Percentiles rank a stretch among this genome's conserved stretches.
These are phyloP conservation scores for Hipparchia sbordonii DNA, from an alignment of 2,888 invertebrate genomes.

Conservation along the genomic window DNA sequence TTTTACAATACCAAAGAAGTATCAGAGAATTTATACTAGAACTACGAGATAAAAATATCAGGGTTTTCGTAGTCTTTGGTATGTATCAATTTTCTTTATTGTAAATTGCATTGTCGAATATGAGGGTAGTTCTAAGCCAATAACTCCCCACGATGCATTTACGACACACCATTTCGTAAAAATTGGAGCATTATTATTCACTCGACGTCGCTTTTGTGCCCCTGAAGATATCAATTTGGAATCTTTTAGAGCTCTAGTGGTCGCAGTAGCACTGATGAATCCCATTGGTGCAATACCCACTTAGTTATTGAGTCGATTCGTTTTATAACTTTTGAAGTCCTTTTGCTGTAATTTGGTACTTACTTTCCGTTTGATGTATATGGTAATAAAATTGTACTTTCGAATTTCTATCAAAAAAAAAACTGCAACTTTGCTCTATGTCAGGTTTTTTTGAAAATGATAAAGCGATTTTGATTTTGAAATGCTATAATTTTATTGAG, in stretches of 20 bases:
- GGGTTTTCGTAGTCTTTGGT: not conserved
- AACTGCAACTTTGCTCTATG: too few species aligned
- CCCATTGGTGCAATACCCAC: conserved; percentile 26
- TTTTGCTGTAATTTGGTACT: conserved; percentile 3
- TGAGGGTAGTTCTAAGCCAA: conserved; percentile 56
- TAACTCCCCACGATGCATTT: conserved; percentile 65
- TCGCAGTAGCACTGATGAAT: conserved; percentile 29
- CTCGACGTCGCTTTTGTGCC: conserved; percentile 72
- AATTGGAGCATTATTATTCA: conserved; percentile 69
- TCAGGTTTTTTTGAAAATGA: too few species aligned
- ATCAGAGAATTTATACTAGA: too few species aligned
- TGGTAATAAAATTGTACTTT: not conserved
- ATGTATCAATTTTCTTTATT: not conserved
- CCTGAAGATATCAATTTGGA: conserved; percentile 74
- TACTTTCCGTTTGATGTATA: conserved; percentile 5
- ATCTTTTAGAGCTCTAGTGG: conserved; percentile 47
- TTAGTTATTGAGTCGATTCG: conserved; percentile 17
- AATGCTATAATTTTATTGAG: too few species aligned
- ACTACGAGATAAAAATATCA: not conserved
- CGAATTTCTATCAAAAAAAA: not conserved
- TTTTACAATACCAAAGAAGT: not conserved
- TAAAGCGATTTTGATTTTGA: too few species aligned
- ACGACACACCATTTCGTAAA: conserved; percentile 65
- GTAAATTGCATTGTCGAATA: not conserved
- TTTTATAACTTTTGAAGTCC: conserved; percentile 16